phyloP scores from a whole-genome alignment of 2,888 invertebrate species.

The Lithosia quadra region DNA sequence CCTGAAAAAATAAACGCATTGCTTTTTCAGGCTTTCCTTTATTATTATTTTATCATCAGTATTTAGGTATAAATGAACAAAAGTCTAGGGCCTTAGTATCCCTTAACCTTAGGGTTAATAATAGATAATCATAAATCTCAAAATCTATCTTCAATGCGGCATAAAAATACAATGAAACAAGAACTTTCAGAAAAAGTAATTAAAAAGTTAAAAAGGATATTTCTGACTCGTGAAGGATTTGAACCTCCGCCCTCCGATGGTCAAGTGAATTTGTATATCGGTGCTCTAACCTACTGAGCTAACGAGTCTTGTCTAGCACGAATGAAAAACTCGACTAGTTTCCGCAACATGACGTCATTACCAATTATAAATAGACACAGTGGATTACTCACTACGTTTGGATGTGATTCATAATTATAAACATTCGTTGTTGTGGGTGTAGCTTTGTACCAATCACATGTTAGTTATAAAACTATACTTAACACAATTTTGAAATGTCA shows the following conservation, averaged over 20 bases:
- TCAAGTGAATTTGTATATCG: constrained; percentile 41
- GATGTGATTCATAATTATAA: background rate
- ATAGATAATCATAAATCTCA: too few relatives aligned
- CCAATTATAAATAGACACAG: background rate
- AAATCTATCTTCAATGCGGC: too few relatives aligned
- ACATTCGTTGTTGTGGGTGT: too few relatives aligned
- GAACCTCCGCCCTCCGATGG: constrained; percentile 56
- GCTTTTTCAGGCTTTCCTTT: background rate
- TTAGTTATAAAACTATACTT: too few relatives aligned
- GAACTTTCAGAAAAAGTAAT: too few relatives aligned
- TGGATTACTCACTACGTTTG: background rate
- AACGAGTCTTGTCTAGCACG: background rate
- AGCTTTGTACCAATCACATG: too few relatives aligned
- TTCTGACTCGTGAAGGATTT: constrained; percentile 54
- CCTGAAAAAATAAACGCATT: background rate
- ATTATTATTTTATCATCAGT: background rate
- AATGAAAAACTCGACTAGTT: background rate
- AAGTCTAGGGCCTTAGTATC: too few relatives aligned
- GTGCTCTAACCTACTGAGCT: constrained; percentile 53
- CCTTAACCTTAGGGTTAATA: too few relatives aligned
- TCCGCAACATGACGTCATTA: constrained; percentile 3
- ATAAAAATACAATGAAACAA: too few relatives aligned
- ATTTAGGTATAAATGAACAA: too few relatives aligned
- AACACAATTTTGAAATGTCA: too few relatives aligned
- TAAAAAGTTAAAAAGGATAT: background rate